Evolutionary conservation across 2,888 invertebrate genomes (phyloP), one percentile per base, ranked within the genome.

Genomic region (Aphidius colemani): DNA sequence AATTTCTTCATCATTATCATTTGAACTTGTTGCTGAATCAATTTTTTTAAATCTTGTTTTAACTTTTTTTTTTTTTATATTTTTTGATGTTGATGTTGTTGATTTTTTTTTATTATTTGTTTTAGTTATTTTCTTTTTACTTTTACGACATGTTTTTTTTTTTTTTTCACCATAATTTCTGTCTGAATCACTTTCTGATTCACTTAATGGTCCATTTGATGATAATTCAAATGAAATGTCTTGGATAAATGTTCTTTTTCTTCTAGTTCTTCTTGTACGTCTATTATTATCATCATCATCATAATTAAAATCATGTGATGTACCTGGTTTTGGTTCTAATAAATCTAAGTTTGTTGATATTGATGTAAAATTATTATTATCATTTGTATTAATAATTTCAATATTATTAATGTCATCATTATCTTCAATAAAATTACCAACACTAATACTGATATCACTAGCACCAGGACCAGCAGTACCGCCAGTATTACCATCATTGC

Each of bases 401-500:
- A 30, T 5, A 30, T 30, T 30, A 30, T 30, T 30, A 30, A 3
- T 4, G 1, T 30, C 30, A 48, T 48, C 2, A 44, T 3, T 30
- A 39, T 13, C 43, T 50, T 49, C 13, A 59, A 59, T 53, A 53
- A 69, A 69, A 58, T 59, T 45, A n/a, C 5, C 8, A 61, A 40
- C 1, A 7, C 39, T 61, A 39, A 43, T 8, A 39, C 30, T 30
- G 5, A 2, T 5, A 30, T 0, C 5, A 30, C 30, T 5, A 30
- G 30, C 3, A 30, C 30, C 30, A 30, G 4, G 1, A 30, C 30
- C 30, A 30, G 7, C 8, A 3, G 7, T 8, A 40, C 9, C 39
- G 9, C 11, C 13, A 18, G 43, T 7, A 59, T 56, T 69, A 7
- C 50, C 10, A 11, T 55, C 76, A 30, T 84, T 81, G 8, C 84